Evolutionary conservation across 2,888 invertebrate species (phyloP), one percentile per base, ranked within the genome.

Genomic region (Watsonalla cultraria): DNA sequence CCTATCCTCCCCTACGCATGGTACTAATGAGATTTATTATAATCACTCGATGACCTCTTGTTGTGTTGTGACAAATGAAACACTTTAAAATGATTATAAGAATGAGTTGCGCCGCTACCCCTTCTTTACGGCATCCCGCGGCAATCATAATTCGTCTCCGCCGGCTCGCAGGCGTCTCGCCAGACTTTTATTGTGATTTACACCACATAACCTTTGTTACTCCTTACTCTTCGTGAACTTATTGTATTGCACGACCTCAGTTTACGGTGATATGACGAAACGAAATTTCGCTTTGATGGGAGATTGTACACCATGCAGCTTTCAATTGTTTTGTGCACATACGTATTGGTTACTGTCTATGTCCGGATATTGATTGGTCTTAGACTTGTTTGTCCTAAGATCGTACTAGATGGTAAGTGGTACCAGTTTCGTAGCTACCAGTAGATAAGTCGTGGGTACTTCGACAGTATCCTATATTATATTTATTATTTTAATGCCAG

Each of bases 141-240:
- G 83, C 79, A 69, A 74, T 80, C 82, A 79, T 84, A 85, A 83
- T 76, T 85, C 83, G 80, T 77, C 77, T 74, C 74, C 78, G 76
- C 76, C 78, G 76, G 76, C 68, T 70, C 74, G 66, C 76, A 82
- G 85, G 84, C 87, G 86, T 82, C 84, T 82, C 74, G 62, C 67
- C 65, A 54, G 86, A 89, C 89, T 86, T 87, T 86, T 90, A 89
- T 89, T 88, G 86, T 88, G 89, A 89, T 89, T 89, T 89, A 90
- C 79, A 74, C 76, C 62, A 73, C 73, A 76, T 70, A 75, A 73
- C 76, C 77, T 78, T 76, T 75, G 74, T 73, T 66, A 60, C 69
- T 67, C 62, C 55, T 73, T 65, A 60, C 69, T 67, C 62, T 54
- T 69, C 60, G 61, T 66, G 59, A 59, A 63, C 60, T 65, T 66